Evolutionary conservation across 2,113 vertebrate species (phyloP), one percentile per base, ranked within the genome.

Genomic region (Peromyscus californicus): DNA sequence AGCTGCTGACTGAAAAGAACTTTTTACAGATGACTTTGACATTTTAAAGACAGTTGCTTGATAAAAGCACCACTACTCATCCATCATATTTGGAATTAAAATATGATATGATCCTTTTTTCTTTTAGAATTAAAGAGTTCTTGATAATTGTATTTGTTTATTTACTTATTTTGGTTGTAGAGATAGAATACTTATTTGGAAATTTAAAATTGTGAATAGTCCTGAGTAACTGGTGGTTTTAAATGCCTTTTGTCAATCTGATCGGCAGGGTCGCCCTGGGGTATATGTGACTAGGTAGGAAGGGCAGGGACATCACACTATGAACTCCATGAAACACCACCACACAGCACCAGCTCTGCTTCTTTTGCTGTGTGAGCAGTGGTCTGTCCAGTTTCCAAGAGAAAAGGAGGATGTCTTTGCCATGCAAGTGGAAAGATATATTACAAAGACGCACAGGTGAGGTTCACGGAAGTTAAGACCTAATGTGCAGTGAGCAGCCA

Each of bases 311-410:
- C 29, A 80, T 72, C 59, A 39, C 19, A 65, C 4, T 78, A 61
- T 31, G 65, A 63, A 74, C 33, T 48, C 7, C 82, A 45, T 96
- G 17, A 88, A 95, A 88, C 15, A 67, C 21, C 57, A 15, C 3
- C 29, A 39, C 11, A 65, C 39, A 87, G 74, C 31, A 13, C n/a
- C 19, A 51, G 76, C 22, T 76, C 54, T 59, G 59, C 3, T 39
- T 79, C 6, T 75, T 89, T 95, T 96, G 72, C 3, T 79, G 29
- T 48, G 85, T 82, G 72, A 87, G 21, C 17, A 83, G 69, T 33
- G n/a, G 29, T 89, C 82, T 90, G 59, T 29, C 10, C 57, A 42
- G 91, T 94, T 79, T 94, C 89, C 79, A 79, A 92, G 59, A 78
- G 15, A 70, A 84, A 88, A 31, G 7, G 24, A 61, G 26, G 67